These are phyloP conservation scores for Siderastrea radians DNA, from an alignment of 92 coral and sea anemone genomes.

Conservation along the genomic window DNA sequence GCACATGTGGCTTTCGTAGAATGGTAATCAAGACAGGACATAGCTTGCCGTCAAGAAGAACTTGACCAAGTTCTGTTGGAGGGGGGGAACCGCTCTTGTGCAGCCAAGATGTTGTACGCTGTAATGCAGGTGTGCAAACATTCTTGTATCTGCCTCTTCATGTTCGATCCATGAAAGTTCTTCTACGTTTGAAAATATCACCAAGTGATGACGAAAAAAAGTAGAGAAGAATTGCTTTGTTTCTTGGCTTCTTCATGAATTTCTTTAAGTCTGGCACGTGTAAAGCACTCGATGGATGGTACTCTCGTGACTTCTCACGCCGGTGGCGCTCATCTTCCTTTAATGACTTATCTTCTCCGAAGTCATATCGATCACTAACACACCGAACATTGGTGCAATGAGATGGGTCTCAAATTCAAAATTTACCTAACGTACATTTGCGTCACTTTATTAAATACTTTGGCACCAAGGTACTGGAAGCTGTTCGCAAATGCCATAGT, in stretches of 20 bases:
- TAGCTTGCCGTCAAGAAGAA: slow-evolving; percentile 37
- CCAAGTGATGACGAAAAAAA: not conserved
- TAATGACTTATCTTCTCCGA: slow-evolving; percentile 32
- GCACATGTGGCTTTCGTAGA: slow-evolving; percentile 37
- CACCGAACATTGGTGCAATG: slow-evolving; percentile 15
- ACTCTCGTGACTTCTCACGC: slow-evolving; percentile 10
- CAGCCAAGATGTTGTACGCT: slow-evolving; percentile 21
- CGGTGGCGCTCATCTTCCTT: slow-evolving; percentile 28
- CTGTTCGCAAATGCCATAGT: slow-evolving; percentile 53
- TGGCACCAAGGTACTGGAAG: slow-evolving; percentile 35
- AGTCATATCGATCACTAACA: slow-evolving; percentile 39
- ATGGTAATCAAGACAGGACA: slow-evolving; percentile 50
- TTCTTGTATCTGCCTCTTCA: slow-evolving; percentile 12
- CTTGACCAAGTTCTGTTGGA: slow-evolving; percentile 42
- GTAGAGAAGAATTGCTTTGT: not conserved
- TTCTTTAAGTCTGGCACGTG: slow-evolving; percentile 12
- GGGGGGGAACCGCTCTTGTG: slow-evolving; percentile 28
- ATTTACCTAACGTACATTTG: slow-evolving; percentile 10
- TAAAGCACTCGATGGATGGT: slow-evolving; percentile 10
- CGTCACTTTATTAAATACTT: slow-evolving; percentile 19
- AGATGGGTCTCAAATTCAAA: slow-evolving; percentile 27
- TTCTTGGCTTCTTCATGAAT: too few relatives aligned
- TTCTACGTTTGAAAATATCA: not conserved
- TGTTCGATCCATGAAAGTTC: not conserved
- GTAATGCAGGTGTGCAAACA: not conserved